Percentiles rank a stretch among this genome's conserved stretches.
Conservation (phyloP, 2,888 invertebrate species). For the Mythimna pallens region DNA sequence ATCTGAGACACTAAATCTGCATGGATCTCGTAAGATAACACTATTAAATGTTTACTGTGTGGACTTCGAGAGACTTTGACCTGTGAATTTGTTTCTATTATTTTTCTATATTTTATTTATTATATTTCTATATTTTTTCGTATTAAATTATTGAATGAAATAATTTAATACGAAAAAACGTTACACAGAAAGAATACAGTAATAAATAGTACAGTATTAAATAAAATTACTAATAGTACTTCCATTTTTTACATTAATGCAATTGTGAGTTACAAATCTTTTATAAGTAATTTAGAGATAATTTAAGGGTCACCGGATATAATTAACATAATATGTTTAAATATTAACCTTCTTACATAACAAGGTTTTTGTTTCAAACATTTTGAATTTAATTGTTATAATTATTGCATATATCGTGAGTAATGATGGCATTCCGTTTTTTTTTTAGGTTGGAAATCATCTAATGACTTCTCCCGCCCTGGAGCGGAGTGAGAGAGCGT, state of each 20-base stretch:
- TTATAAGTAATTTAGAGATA: not conserved
- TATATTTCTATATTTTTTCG: too few species aligned
- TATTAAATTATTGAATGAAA: too few species aligned
- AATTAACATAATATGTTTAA: constrained; percentile 11
- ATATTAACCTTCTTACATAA: constrained; percentile 36
- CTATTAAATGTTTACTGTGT: too few species aligned
- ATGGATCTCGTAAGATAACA: too few species aligned
- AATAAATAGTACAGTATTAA: not conserved
- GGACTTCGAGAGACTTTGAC: too few species aligned
- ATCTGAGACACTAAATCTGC: too few species aligned
- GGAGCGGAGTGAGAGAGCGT: too few species aligned
- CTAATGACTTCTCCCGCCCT: too few species aligned
- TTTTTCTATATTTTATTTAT: too few species aligned
- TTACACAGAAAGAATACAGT: not conserved
- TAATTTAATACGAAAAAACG: too few species aligned
- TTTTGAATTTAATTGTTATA: constrained; percentile 7
- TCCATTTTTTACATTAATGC: not conserved
- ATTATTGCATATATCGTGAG: constrained; percentile 5
- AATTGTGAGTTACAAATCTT: constrained; percentile 7
- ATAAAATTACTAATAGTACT: not conserved
- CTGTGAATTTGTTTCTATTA: too few species aligned
- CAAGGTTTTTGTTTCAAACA: constrained; percentile 5
- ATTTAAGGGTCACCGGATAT: constrained; percentile 29
- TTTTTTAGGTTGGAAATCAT: too few species aligned
- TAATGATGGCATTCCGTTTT: not conserved